Conservation (phyloP, 35 echinoderm and acorn worm genomes). For the Hemicentrotus pulcherrimus region DNA sequence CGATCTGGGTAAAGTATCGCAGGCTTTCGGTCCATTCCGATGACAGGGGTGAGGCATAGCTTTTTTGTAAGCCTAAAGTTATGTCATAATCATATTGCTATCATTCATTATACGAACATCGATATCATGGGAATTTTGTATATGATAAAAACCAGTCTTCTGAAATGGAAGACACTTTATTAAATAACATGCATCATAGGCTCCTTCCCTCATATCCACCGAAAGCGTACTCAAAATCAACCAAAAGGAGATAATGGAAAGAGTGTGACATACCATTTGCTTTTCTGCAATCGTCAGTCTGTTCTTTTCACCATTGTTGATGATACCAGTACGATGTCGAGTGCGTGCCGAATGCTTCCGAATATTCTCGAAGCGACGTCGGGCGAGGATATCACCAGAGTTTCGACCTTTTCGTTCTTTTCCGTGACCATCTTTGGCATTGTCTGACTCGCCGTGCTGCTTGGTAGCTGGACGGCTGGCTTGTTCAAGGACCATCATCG, state of each 20-base stretch:
- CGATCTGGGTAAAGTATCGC: too few relatives aligned
- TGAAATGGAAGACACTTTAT: too few relatives aligned
- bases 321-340: conserved; percentile 77
- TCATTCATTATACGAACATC: too few relatives aligned
- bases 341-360: conserved; percentile 65
- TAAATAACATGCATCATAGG: too few relatives aligned
- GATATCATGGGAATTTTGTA: too few relatives aligned
- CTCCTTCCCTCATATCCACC: too few relatives aligned
- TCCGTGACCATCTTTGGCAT: background rate
- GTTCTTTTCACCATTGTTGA: conserved; percentile 81
- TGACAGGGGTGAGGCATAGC: too few relatives aligned
- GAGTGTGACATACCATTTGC: conserved; percentile 49
- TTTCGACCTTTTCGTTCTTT: conserved; percentile 50
- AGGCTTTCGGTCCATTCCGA: too few relatives aligned
- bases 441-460: conserved; percentile 5
- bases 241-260: background rate
- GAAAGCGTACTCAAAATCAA: background rate
- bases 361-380: conserved; percentile 67
- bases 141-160: too few relatives aligned
- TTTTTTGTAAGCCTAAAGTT: too few relatives aligned
- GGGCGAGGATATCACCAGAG: conserved; percentile 66
- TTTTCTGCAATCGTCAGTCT: conserved; percentile 59
- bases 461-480: conserved; percentile 34
- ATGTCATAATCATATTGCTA: too few relatives aligned
- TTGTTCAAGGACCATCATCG: background rate